These are phyloP conservation scores for Rotaria sp. DNA, from an alignment of 2,888 invertebrate species.

Conservation along the genomic window DNA sequence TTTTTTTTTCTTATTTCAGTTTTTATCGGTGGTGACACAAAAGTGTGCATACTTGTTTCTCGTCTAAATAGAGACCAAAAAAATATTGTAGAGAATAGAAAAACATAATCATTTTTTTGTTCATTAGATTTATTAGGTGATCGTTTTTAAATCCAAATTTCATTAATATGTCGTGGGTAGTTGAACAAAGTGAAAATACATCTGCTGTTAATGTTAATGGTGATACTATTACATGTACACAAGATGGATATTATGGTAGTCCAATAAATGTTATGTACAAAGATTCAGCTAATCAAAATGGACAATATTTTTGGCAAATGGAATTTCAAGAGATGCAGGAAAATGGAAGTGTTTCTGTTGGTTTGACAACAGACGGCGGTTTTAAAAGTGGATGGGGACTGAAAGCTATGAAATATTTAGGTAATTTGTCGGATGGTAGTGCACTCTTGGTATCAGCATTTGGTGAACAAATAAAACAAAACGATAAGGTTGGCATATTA, in stretches of 20 bases:
- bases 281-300: background rate
- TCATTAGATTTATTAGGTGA: too few relatives aligned
- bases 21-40: too few relatives aligned
- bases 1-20: too few relatives aligned
- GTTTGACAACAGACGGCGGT: background rate
- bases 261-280: background rate
- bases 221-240: background rate
- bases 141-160: background rate
- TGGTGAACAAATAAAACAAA: background rate
- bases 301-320: background rate
- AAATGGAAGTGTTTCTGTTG: background rate
- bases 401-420: background rate
- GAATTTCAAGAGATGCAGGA: background rate
- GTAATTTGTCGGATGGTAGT: background rate
- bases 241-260: background rate
- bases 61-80: too few relatives aligned
- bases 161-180: background rate
- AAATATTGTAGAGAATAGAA: too few relatives aligned
- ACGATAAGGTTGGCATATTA: background rate
- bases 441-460: background rate
- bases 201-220: background rate
- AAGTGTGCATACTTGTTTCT: too few relatives aligned
- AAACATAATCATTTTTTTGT: too few relatives aligned
- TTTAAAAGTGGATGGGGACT: background rate
- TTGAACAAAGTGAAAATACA: background rate